Evolutionary conservation across 2,888 invertebrate species (phyloP).

Genomic region (Rotaria socialis): DNA sequence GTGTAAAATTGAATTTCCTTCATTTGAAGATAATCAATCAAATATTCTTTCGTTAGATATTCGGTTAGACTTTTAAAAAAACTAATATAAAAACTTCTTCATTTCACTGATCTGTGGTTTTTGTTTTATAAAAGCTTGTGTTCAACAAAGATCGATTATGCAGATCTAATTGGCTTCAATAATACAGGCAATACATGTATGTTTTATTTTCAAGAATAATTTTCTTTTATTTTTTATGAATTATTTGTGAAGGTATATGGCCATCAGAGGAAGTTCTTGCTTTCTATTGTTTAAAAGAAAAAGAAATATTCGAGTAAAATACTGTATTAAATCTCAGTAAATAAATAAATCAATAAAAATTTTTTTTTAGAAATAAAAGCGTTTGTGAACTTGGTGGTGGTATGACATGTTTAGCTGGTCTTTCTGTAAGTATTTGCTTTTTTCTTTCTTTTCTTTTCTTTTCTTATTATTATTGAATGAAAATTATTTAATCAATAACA

Average conservation of each 20-base stretch:
- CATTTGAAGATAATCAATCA: background rate
- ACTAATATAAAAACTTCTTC: no score
- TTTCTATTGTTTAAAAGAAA: constrained; percentile 67
- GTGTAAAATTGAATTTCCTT: constrained; percentile 17
- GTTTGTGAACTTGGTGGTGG: constrained; percentile 77
- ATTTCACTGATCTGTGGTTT: no score
- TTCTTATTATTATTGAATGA: no score
- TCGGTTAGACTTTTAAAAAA: background rate
- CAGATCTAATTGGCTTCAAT: constrained; percentile 44
- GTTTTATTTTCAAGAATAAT: no score
- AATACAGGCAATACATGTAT: constrained; percentile 47
- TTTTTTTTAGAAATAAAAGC: constrained; percentile 63
- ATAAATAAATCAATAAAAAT: constrained; percentile 30
- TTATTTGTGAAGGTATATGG: constrained; percentile 50
- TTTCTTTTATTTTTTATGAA: no score
- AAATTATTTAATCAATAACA: no score
- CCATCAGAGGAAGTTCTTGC: constrained; percentile 58
- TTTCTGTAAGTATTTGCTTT: constrained; percentile 62
- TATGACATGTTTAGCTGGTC: constrained; percentile 76
- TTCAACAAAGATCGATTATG: constrained; percentile 16
- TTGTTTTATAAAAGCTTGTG: background rate
- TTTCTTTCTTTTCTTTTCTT: no score
- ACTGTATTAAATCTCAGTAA: background rate
- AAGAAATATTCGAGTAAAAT: constrained; percentile 63
- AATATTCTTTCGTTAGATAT: constrained; percentile 7